Conservation (phyloP, 2,797 vertebrate species). For the Antennarius maculatus region DNA sequence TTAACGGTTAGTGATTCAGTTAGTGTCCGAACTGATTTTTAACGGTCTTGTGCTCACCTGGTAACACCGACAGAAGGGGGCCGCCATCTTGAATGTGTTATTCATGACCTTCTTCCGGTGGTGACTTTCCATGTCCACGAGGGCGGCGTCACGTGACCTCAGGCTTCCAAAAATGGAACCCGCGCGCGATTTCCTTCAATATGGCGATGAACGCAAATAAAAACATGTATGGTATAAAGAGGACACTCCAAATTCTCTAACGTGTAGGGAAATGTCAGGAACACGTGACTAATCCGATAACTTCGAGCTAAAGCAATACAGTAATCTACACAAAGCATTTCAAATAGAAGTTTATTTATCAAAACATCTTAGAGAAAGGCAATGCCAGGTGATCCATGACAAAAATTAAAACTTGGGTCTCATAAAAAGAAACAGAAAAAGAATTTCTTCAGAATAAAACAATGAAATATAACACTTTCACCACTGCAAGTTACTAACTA, state of each 20-base stretch:
- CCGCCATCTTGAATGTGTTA: slow-evolving; percentile 81
- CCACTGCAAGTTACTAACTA: slow-evolving; percentile 62
- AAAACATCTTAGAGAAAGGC: slow-evolving; percentile 80
- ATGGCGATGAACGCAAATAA: no score
- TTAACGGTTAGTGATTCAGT: rapidly evolving
- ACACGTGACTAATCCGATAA: no score
- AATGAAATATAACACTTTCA: slow-evolving; percentile 71
- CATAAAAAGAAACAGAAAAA: slow-evolving; percentile 60
- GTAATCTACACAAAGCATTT: slow-evolving; percentile 12
- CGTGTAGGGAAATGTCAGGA: no score
- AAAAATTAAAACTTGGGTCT: slow-evolving; percentile 72
- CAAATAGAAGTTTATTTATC: slow-evolving; percentile 80
- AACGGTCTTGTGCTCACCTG: slow-evolving; percentile 69
- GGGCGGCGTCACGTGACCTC: slow-evolving; percentile 5
- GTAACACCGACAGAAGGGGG: slow-evolving; percentile 83
- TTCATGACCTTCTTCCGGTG: slow-evolving; percentile 70
- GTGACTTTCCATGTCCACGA: slow-evolving; percentile 55
- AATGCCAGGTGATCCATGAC: slow-evolving; percentile 61
- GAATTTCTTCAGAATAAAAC: slow-evolving; percentile 52
- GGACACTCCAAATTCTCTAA: no score
- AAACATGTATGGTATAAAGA: no score
- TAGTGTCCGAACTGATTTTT: rapidly evolving
- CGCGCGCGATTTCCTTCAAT: no score
- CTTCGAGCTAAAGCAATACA: no score
- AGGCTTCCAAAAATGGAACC: rapidly evolving